Conservation (phyloP, 2,113 vertebrate species). For the Oncorhynchus keta region DNA sequence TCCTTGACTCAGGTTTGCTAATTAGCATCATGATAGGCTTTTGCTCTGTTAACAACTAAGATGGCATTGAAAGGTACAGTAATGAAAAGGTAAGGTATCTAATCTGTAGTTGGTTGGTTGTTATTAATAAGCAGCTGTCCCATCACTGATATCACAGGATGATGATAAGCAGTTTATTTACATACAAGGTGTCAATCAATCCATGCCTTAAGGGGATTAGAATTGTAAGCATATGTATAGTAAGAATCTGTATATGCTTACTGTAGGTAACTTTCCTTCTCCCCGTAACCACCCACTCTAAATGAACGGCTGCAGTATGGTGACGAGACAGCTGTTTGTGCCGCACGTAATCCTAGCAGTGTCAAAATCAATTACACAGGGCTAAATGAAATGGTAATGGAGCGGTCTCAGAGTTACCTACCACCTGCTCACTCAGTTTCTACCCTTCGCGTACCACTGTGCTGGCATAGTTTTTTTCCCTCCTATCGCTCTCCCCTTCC, state of each 20-base stretch:
- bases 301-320: constrained; percentile 22
- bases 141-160: background rate
- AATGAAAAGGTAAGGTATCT: no score
- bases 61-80: no score
- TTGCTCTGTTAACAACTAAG: no score
- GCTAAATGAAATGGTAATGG: constrained; percentile 30
- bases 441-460: constrained; percentile 8
- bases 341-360: constrained; percentile 13
- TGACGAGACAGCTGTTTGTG: constrained; percentile 31
- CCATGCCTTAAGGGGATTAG: background rate
- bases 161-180: background rate
- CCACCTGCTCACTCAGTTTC: constrained; percentile 43
- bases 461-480: background rate
- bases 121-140: background rate
- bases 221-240: background rate
- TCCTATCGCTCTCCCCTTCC: background rate
- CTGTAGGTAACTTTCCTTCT: background rate
- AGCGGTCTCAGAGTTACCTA: constrained; percentile 9
- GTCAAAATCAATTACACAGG: constrained; percentile 40
- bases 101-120: no score
- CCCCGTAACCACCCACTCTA: background rate
- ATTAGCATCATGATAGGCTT: no score
- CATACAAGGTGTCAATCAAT: background rate
- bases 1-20: no score
- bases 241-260: background rate